Evolutionary conservation across 2,888 invertebrate genomes (phyloP).

Genomic region (Platycheirus rosarum): DNA sequence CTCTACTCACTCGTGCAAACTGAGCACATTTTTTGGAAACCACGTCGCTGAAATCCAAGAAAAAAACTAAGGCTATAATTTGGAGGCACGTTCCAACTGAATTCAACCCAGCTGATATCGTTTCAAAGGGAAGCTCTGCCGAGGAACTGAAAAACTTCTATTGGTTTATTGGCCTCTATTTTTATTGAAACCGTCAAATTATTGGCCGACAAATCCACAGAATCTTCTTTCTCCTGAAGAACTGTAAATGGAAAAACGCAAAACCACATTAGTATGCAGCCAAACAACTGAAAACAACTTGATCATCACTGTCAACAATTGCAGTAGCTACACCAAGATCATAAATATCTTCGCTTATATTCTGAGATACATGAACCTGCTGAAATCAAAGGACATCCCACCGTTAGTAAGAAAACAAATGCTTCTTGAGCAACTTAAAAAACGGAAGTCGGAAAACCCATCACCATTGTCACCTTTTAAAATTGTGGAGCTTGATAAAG

Average conservation of each 20-base stretch:
- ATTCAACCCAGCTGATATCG: conserved; percentile 67
- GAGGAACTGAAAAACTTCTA: conserved; percentile 34
- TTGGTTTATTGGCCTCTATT: conserved; percentile 46
- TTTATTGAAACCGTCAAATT: conserved; percentile 31
- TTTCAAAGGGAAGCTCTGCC: conserved; percentile 50
- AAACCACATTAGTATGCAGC: conserved; percentile 5
- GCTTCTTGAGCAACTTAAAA: background rate
- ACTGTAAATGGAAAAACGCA: conserved; percentile 37
- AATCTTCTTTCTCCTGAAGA: conserved; percentile 36
- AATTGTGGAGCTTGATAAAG: background rate
- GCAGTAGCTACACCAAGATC: conserved; percentile 10
- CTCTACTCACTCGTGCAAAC: conserved; percentile 42
- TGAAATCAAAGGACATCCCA: conserved; percentile 3
- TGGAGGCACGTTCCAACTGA: conserved; percentile 62
- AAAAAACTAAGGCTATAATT: conserved; percentile 1
- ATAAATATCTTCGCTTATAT: conserved; percentile 30
- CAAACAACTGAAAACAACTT: background rate
- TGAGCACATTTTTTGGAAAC: conserved; percentile 62
- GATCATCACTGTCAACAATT: conserved; percentile 1
- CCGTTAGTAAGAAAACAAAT: conserved; percentile 9
- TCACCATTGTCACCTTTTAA: background rate
- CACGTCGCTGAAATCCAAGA: conserved; percentile 59
- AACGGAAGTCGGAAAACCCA: background rate
- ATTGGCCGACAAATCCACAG: conserved; percentile 74
- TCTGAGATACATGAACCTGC: conserved; percentile 6